A percentile compares a stretch with the other conserved stretches of the same genome.
These are phyloP conservation scores for Notoglanidium macrostoma DNA, from an alignment of 2,797 vertebrate genomes.

Conservation along the genomic window DNA sequence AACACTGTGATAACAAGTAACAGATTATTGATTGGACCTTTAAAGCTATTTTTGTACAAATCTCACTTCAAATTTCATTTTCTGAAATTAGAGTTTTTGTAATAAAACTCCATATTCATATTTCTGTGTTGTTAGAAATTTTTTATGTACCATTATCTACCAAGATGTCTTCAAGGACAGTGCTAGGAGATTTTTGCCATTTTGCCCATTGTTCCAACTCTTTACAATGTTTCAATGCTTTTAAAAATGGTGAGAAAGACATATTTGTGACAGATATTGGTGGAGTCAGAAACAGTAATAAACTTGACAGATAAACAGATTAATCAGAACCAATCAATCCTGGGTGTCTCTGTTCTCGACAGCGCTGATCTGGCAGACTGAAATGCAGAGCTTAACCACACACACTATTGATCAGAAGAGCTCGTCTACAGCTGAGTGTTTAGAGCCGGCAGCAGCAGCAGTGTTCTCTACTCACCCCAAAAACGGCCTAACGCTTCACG, in stretches of 20 bases:
- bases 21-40: neutral
- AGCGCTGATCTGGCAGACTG: slow-evolving; percentile 20
- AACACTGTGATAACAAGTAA: neutral
- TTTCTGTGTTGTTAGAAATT: neutral
- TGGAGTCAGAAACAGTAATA: slow-evolving; percentile 14
- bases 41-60: neutral
- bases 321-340: slow-evolving; percentile 19
- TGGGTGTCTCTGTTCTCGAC: slow-evolving; percentile 16
- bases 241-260: neutral
- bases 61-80: neutral
- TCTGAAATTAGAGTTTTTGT: neutral
- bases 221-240: neutral
- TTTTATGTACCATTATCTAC: neutral
- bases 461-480: neutral
- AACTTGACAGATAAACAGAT: slow-evolving; percentile 19
- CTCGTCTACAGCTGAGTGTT: slow-evolving; percentile 23
- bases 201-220: neutral
- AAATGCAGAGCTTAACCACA: slow-evolving; percentile 24
- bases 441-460: slow-evolving; percentile 34
- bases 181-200: neutral
- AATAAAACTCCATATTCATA: neutral
- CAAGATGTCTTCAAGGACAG: neutral
- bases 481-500: slow-evolving; percentile 10
- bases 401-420: slow-evolving; percentile 44
- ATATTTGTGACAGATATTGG: neutral